Base-by-base conservation (phyloP, 2,797 vertebrate species). In the Bradypodion ventrale region DNA sequence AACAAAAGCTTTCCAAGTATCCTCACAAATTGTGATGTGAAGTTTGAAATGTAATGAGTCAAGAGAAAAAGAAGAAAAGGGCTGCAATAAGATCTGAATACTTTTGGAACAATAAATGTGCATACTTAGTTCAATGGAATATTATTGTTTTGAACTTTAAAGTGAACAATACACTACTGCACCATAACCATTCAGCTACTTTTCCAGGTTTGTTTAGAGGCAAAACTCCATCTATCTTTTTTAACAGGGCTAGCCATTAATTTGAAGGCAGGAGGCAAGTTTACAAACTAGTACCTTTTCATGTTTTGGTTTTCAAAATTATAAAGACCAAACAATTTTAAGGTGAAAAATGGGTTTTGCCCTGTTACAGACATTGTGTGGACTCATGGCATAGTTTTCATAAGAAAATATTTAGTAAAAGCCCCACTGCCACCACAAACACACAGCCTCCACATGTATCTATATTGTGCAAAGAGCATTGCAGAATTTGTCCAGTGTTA, bases 371-470 rank as follows among this genome's bases (percentile, higher is more conserved):
- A 16, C 29, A 29, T 77, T 59, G 32, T 16, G 42, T 42, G 5
- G 16, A 1, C 35, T 40, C 40, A 49, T 37, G 7, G 23, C 5
- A 19, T 52, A 8, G 7, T 83, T 83, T 91, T 90, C 85, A 87
- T 35, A 83, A 88, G 72, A 90, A 93, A 94, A 80, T 76, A 85
- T 81, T 81, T 89, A 90, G 85, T 86, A 89, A 87, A 91, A 92
- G n/a, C n/a, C n/a, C n/a, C n/a, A n/a, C n/a, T n/a, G n/a, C n/a
- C 76, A 37, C 37, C 37, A 40, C 37, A 49, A 49, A 46, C 13
- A 13, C 46, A 49, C 13, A 88, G 86, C 66, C 91, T 89, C 82
- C 90, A 87, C 89, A 87, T 90, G 90, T 86, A 83, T 92, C 83
- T 79, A 84, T 82, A 60, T 88, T 87, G 83, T 85, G 44, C 85